Base-by-base conservation (phyloP, 1,140 invertebrate species). In the Bombus picipes region DNA sequence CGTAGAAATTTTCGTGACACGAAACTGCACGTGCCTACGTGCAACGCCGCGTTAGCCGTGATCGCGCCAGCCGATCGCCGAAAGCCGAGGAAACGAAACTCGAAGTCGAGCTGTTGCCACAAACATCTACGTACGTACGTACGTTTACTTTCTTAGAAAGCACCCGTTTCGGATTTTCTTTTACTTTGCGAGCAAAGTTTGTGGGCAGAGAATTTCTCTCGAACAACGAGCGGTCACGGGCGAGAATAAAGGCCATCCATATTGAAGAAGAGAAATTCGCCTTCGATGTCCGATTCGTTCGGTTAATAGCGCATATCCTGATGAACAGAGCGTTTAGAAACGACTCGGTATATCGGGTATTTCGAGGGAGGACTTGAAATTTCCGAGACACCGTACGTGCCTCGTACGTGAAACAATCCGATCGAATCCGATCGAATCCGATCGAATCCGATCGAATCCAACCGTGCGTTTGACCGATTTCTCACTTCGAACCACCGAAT, bases 381-480 rank as follows among this genome's bases (percentile, higher is more conserved):
- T 83, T 68, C 80, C 86, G 37, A 82, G 75, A 71, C 88, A 65
- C 79, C 34, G 47, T n/a, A n/a, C 18, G 32, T 37, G 65, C 68
- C 47, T 18, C n/a, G 57, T 85, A 85, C 88, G 89, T 72, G 66
- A 32, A 90, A 89, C 86, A 83, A 90, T 90, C 82, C 86, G 74
- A 81, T 78, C 71, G 13, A 15, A 47, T 47, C 13, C 15, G 65
- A 28, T 81, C 76, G 13, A 15, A 47, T 47, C 13, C 15, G 65
- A 28, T 25, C 72, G 5, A 18, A 53, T 53, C 18, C 5, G 32
- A 28, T 25, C 34, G 68, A 18, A 66, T 73, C 25, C 2, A 13
- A 76, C 5, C 68, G 83, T n/a, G 74, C 65, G 68, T 78, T 47
- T 82, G 82, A 90, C 88, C 88, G 89, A 90, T 90, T 90, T 90